These are phyloP conservation scores for Congeria kusceri DNA, from an alignment of 2,888 invertebrate species.

Conservation along the genomic window DNA sequence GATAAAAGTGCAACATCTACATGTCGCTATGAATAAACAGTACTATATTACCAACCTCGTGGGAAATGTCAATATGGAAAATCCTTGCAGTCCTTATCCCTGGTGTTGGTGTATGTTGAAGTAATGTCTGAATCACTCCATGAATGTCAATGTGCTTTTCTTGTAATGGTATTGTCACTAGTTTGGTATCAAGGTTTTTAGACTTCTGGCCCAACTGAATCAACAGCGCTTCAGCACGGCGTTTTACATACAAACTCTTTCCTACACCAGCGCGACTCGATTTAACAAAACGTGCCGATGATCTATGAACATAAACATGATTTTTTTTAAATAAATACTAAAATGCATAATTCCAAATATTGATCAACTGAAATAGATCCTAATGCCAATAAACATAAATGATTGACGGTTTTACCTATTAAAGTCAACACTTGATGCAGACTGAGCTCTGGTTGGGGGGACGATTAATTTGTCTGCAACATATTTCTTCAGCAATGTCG, in stretches of 20 bases:
- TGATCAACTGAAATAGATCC: too few species aligned
- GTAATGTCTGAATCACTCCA: slow-evolving; percentile 50
- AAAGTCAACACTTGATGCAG: too few species aligned
- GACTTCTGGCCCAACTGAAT: background rate
- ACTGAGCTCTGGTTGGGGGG: too few species aligned
- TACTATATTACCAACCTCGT: slow-evolving; percentile 61
- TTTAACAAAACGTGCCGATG: slow-evolving; percentile 3
- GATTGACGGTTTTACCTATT: too few species aligned
- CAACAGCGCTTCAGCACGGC: slow-evolving; percentile 29
- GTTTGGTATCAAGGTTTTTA: background rate
- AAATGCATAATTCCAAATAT: too few species aligned
- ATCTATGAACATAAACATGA: background rate
- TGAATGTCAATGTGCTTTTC: slow-evolving; percentile 58
- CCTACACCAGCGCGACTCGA: slow-evolving; percentile 71
- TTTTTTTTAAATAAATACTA: too few species aligned
- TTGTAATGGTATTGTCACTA: slow-evolving; percentile 57
- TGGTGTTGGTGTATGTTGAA: slow-evolving; percentile 50
- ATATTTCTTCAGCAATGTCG: background rate
- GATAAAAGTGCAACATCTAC: too few species aligned
- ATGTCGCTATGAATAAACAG: too few species aligned
- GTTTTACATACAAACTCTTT: slow-evolving; percentile 67
- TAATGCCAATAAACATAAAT: too few species aligned
- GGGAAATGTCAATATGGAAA: slow-evolving; percentile 75
- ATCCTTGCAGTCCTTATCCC: slow-evolving; percentile 57
- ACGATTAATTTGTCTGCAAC: too few species aligned